A percentile compares a stretch with the other conserved stretches of the same genome.
These are phyloP conservation scores for Leptodactylus fuscus DNA, from an alignment of 2,113 vertebrate genomes.

Conservation along the genomic window DNA sequence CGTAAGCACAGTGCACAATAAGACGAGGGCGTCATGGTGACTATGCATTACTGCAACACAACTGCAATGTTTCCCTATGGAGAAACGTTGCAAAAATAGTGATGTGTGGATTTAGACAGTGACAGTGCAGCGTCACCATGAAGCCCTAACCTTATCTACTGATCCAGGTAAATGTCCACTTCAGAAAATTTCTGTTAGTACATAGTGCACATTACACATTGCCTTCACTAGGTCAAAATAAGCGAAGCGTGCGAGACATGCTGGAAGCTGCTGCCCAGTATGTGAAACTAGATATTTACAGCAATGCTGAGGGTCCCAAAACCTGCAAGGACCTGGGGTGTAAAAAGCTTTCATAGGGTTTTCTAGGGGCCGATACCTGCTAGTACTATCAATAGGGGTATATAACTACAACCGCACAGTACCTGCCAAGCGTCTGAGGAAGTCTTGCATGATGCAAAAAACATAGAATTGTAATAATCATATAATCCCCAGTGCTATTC, in stretches of 20 bases:
- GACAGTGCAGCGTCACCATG: neutral
- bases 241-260: neutral
- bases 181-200: neutral
- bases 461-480: too few species aligned
- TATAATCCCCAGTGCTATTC: too few species aligned
- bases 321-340: neutral
- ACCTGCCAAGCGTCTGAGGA: conserved; percentile 7
- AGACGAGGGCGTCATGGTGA: too few species aligned
- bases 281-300: neutral
- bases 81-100: neutral
- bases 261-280: neutral
- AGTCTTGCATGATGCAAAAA: conserved; percentile 20
- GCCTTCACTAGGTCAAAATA: neutral
- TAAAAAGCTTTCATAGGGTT: neutral
- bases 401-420: neutral
- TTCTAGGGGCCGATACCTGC: too few species aligned
- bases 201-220: neutral
- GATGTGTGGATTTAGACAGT: too few species aligned
- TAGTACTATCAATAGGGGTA: too few species aligned
- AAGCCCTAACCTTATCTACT: neutral
- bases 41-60: too few species aligned
- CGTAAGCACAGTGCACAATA: too few species aligned
- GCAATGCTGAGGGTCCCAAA: neutral
- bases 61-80: too few species aligned
- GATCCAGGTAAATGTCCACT: neutral